Evolutionary conservation across 1,140 invertebrate species (phyloP).

Genomic region (Drosophila bipectinata): DNA sequence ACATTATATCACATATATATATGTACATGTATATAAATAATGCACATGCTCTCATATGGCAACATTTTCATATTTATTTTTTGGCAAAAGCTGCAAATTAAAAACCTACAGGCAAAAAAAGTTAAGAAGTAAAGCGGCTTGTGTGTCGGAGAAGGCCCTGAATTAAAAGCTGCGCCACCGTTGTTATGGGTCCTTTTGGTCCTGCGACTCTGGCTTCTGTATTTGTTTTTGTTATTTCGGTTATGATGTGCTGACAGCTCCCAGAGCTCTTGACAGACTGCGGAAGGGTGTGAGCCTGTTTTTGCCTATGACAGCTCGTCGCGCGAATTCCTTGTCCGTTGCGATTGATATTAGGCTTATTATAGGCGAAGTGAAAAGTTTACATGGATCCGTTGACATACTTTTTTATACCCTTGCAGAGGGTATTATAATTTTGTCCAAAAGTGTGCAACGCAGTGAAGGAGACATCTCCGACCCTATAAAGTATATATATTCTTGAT

Average conservation of each 20-base stretch:
- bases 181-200: conserved; percentile 3
- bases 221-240: conserved; percentile 9
- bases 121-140: conserved; percentile 76
- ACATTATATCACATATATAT: not conserved
- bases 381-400: too few species aligned
- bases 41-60: too few species aligned
- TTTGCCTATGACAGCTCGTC: conserved; percentile 55
- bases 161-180: conserved; percentile 17
- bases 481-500: too few species aligned
- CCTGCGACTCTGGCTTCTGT: not conserved
- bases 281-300: conserved; percentile 17
- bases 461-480: too few species aligned
- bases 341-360: conserved; percentile 73
- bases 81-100: conserved; percentile 40
- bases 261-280: conserved; percentile 32
- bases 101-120: conserved; percentile 54
- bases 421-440: too few species aligned
- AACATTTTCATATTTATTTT: conserved; percentile 10
- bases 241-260: conserved; percentile 44
- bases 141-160: conserved; percentile 21
- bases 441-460: too few species aligned
- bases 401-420: too few species aligned
- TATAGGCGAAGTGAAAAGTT: not conserved
- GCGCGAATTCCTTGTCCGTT: conserved; percentile 68
- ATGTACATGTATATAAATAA: too few species aligned